phyloP scores from a whole-genome alignment of 2,888 invertebrate genomes.

The Venustoraphidia nigricollis region DNA sequence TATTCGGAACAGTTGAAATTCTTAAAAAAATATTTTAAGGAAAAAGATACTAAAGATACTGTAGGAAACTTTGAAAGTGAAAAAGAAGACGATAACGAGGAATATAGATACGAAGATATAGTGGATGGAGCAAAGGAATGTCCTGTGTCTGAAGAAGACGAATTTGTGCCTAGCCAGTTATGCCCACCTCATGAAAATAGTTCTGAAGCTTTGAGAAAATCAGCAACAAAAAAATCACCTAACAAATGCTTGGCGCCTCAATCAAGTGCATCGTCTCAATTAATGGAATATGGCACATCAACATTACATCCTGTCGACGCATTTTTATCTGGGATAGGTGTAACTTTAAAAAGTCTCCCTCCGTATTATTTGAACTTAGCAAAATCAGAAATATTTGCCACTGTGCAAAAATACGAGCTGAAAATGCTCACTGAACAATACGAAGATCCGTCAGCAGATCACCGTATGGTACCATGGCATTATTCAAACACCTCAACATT shows the following conservation, averaged over 20 bases:
- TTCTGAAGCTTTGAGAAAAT: background rate
- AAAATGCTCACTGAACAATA: conserved; percentile 8
- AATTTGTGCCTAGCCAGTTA: too few relatives aligned
- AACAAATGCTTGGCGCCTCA: background rate
- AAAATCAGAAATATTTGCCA: conserved; percentile 12
- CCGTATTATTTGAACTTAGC: conserved; percentile 11
- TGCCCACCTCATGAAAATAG: too few relatives aligned
- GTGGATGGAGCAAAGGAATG: too few relatives aligned
- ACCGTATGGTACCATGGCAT: too few relatives aligned
- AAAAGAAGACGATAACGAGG: background rate
- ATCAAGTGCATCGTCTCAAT: background rate
- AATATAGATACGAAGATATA: background rate
- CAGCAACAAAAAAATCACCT: background rate
- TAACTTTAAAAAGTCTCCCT: conserved; percentile 9
- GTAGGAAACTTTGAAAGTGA: background rate
- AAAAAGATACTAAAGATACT: conserved; percentile 3
- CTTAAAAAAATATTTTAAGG: conserved; percentile 7
- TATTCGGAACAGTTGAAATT: background rate
- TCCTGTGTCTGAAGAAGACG: too few relatives aligned
- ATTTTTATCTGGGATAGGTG: conserved; percentile 10
- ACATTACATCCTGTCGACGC: conserved; percentile 10
- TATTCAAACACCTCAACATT: too few relatives aligned
- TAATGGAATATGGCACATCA: conserved; percentile 6
- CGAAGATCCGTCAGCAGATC: background rate
- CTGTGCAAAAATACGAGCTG: conserved; percentile 11